Percentiles rank a stretch among this genome's conserved stretches.
Conservation (phyloP, 2,888 invertebrate genomes). For the Mimumesa dahlbomi region DNA sequence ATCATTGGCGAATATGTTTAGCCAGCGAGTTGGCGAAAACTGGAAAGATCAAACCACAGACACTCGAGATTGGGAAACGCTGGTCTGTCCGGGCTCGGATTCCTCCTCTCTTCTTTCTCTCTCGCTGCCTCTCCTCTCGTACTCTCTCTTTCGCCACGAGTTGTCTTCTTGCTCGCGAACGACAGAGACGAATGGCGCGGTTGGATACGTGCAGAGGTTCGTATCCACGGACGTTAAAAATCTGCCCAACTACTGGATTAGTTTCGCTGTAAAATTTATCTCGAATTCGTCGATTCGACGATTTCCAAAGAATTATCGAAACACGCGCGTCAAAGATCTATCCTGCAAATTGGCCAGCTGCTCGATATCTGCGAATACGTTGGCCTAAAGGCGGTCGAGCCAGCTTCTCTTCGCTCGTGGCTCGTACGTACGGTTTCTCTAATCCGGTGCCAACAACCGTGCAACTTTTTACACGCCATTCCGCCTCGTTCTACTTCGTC, state of each 20-base stretch:
- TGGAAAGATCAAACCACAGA: too few relatives aligned
- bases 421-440: conserved; percentile 16
- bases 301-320: too few relatives aligned
- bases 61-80: conserved; percentile 35
- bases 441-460: conserved; percentile 10
- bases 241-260: too few relatives aligned
- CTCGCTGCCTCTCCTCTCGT: conserved; percentile 5
- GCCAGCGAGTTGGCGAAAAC: too few relatives aligned
- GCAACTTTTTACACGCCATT: conserved; percentile 9
- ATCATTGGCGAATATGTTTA: too few relatives aligned
- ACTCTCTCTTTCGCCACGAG: neutral
- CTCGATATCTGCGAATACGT: too few relatives aligned
- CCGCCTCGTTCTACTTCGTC: neutral
- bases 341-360: too few relatives aligned
- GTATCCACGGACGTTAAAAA: too few relatives aligned
- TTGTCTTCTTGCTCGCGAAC: conserved; percentile 6
- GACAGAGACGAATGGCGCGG: conserved; percentile 43
- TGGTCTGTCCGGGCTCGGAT: conserved; percentile 27
- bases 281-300: too few relatives aligned
- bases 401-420: conserved; percentile 11
- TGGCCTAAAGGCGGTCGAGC: neutral
- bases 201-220: neutral
- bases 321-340: too few relatives aligned
- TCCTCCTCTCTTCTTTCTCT: conserved; percentile 14
- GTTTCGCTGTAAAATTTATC: too few relatives aligned